phyloP scores from a whole-genome alignment of 2,797 vertebrate species.

The Bucorvus abyssinicus region DNA sequence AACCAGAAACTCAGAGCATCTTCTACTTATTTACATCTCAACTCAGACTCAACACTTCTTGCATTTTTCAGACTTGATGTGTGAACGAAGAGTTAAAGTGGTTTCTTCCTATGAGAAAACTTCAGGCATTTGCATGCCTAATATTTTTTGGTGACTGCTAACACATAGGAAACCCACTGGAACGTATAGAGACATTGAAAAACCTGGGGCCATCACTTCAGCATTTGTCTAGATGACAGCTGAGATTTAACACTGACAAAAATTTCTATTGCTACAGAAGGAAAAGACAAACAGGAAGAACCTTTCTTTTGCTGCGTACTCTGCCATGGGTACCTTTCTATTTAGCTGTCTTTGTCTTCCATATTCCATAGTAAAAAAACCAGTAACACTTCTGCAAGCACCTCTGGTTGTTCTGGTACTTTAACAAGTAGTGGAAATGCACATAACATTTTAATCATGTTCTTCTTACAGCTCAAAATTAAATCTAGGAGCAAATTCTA shows the following conservation, averaged over 20 bases:
- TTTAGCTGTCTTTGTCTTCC: neutral
- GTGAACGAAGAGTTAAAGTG: neutral
- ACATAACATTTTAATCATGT: neutral
- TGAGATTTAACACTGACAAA: neutral
- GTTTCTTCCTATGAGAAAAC: neutral
- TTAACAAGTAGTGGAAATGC: neutral
- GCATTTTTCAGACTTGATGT: conserved; percentile 14
- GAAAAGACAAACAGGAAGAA: neutral
- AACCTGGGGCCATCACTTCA: neutral
- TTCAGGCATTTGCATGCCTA: neutral
- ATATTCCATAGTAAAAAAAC: neutral
- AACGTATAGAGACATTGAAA: neutral
- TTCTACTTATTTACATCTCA: neutral
- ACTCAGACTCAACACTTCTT: neutral
- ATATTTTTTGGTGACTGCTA: neutral
- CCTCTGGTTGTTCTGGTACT: neutral
- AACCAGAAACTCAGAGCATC: neutral
- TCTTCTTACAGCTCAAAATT: neutral
- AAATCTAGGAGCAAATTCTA: neutral
- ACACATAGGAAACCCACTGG: neutral
- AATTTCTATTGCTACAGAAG: neutral
- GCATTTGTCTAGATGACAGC: neutral
- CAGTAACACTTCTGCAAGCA: neutral
- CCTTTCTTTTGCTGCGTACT: neutral
- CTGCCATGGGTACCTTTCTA: neutral